Evolutionary conservation across 2,113 vertebrate genomes (phyloP), one percentile per base, ranked within the genome.

Genomic region (Chauna torquata): DNA sequence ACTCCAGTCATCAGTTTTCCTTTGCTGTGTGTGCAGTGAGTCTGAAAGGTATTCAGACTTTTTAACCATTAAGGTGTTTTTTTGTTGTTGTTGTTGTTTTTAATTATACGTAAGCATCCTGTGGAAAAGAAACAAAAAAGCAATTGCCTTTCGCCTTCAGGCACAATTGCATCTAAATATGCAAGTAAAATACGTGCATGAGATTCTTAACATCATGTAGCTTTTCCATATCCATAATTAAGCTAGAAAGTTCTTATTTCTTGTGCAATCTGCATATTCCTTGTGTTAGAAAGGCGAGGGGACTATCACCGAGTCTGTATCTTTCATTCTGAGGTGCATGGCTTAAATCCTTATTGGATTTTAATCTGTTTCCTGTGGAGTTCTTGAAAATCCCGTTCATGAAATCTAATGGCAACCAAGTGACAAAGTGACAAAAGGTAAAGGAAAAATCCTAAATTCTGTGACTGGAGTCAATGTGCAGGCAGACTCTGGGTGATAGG

Each of bases 171-270:
- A 96, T 96, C 82, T 72, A 96, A 96, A 96, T 95, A 96, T 96
- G 95, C 94, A 87, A 82, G 49, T 95, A 92, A 96, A 96, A 95
- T 74, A 85, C 64, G 19, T 97, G 97, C 97, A 97, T 98, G 98
- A 97, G 74, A 83, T 96, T 92, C 82, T 97, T 97, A 93, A 79
- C 86, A 90, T 97, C 18, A 6, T 92, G 75, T 96, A 92, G 94
- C 78, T 96, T 97, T 96, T 93, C 87, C 86, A 86, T 95, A 95
- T 80, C 90, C 84, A 80, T 92, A 69, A 78, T 47, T 94, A 95
- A 95, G 80, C 89, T 95, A 78, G 95, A 86, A 85, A 90, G 95
- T 93, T 95, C 92, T 97, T 95, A 95, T 94, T 98, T 98, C 92
- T 97, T 94, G 70, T 92, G 38, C 28, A 17, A 95, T 88, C 50